phyloP scores from a whole-genome alignment of 1,140 invertebrate species.

The Cyrtorhinus lividipennis region DNA sequence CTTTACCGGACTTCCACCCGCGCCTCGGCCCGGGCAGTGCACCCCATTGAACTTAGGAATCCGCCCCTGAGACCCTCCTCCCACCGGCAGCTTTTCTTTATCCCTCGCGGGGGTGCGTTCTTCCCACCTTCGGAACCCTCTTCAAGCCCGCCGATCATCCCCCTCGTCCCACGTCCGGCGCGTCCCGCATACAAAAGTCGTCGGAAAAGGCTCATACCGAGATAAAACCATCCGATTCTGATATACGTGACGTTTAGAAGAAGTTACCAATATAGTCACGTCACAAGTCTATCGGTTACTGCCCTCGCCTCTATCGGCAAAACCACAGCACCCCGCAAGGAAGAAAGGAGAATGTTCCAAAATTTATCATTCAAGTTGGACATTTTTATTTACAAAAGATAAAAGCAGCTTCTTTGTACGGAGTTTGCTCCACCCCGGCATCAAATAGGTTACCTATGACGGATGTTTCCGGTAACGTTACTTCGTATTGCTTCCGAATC shows the following conservation, averaged over 20 bases:
- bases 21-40: not conserved
- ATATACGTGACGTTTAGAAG: not conserved
- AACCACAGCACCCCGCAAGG: no score
- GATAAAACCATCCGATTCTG: not conserved
- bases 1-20: not conserved
- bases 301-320: no score
- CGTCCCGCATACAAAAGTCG: not conserved
- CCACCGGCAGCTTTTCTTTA: not conserved
- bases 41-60: not conserved
- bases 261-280: slow-evolving; percentile 9
- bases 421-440: no score
- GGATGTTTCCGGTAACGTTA: no score
- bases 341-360: no score
- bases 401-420: no score
- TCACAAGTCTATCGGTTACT: slow-evolving; percentile 4
- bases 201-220: not conserved
- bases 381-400: no score
- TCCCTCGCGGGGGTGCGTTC: not conserved
- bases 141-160: not conserved
- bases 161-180: not conserved
- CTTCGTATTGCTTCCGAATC: no score
- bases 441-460: no score
- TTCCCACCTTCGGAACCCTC: not conserved
- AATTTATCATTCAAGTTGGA: no score
- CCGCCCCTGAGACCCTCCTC: not conserved